phyloP scores from a whole-genome alignment of 2,797 vertebrate genomes.

The Esox lucius region DNA sequence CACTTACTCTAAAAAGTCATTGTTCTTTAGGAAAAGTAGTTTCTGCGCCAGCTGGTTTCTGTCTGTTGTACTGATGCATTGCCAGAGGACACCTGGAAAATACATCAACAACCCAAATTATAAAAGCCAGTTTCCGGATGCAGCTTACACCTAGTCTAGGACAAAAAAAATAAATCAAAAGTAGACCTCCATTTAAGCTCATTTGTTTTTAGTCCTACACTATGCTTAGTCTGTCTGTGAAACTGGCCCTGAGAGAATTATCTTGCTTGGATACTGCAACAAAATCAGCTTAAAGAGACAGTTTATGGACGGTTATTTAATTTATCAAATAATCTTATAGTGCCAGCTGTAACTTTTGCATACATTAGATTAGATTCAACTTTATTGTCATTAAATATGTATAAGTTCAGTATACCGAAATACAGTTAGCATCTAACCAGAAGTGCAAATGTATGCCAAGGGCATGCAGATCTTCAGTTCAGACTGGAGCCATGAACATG shows the following conservation, averaged over 20 bases:
- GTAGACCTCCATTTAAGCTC: too few species aligned
- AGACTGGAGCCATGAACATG: not conserved
- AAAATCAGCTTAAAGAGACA: not conserved
- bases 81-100: slow-evolving; percentile 70
- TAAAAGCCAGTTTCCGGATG: not conserved
- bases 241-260: not conserved
- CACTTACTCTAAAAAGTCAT: slow-evolving; percentile 80
- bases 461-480: not conserved
- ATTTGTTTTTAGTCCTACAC: too few species aligned
- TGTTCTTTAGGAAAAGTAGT: slow-evolving; percentile 82
- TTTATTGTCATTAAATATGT: too few species aligned
- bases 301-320: not conserved
- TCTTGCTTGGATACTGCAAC: not conserved
- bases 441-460: not conserved
- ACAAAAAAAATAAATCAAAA: too few species aligned
- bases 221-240: too few species aligned
- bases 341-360: not conserved
- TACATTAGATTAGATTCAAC: not conserved
- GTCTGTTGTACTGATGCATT: slow-evolving; percentile 70
- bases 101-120: not conserved
- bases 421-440: too few species aligned
- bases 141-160: too few species aligned
- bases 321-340: not conserved
- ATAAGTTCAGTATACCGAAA: too few species aligned
- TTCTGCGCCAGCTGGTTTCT: slow-evolving; percentile 80